Evolutionary conservation across 2,797 vertebrate genomes (phyloP).

Genomic region (Mallotus villosus): DNA sequence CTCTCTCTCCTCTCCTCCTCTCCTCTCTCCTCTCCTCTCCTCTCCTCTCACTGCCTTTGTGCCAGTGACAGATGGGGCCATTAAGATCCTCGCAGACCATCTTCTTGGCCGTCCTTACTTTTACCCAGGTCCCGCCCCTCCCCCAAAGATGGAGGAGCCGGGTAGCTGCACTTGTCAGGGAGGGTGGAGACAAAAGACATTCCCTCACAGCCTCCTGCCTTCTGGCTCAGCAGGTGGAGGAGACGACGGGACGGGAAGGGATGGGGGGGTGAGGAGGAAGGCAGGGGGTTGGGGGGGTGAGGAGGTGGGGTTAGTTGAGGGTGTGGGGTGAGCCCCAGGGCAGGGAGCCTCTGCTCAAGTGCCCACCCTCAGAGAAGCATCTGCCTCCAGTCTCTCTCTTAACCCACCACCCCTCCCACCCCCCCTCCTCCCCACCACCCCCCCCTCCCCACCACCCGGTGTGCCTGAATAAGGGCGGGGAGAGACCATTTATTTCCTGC

Average conservation of each 20-base stretch:
- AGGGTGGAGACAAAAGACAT: neutral
- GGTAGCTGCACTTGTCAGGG: slow-evolving; percentile 4
- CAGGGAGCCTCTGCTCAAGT: slow-evolving; percentile 21
- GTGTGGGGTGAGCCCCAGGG: neutral
- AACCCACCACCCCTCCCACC: slow-evolving; percentile 9
- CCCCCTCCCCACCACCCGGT: slow-evolving; percentile 11
- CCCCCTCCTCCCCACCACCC: slow-evolving; percentile 14
- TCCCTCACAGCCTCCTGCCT: slow-evolving; percentile 21
- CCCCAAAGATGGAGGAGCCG: slow-evolving; percentile 14
- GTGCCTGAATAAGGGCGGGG: slow-evolving; percentile 19
- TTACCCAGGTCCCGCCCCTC: slow-evolving; percentile 46
- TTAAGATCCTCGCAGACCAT: slow-evolving; percentile 44
- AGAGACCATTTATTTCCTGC: slow-evolving; percentile 53
- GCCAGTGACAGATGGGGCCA: slow-evolving; percentile 54
- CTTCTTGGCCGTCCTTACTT: slow-evolving; percentile 47
- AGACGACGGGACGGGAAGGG: slow-evolving; percentile 32
- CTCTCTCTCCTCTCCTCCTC: neutral
- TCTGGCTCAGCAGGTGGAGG: slow-evolving; percentile 8
- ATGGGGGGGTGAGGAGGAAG: slow-evolving; percentile 17
- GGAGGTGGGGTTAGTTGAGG: neutral
- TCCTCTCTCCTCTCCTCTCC: slow-evolving; percentile 1
- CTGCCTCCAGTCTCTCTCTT: slow-evolving; percentile 32
- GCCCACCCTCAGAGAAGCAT: slow-evolving; percentile 28
- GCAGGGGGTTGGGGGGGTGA: slow-evolving; percentile 7
- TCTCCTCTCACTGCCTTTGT: slow-evolving; percentile 20